phyloP scores from a whole-genome alignment of 2,888 invertebrate species.

The Agrilus biguttatus region DNA sequence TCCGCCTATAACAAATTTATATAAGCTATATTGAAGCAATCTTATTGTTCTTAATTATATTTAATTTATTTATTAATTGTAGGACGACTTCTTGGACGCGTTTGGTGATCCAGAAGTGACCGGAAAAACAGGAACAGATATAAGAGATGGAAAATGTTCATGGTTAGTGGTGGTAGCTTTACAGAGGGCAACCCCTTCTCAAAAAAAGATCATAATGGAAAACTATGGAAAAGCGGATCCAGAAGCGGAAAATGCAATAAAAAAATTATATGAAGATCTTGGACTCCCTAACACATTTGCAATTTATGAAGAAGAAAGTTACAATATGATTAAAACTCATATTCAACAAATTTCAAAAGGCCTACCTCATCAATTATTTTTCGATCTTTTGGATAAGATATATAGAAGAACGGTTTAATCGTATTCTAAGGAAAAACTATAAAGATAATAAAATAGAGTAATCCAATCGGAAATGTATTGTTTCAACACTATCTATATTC shows the following conservation, averaged over 20 bases:
- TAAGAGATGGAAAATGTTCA: slow-evolving; percentile 90
- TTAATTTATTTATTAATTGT: slow-evolving; percentile 8
- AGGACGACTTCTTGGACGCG: slow-evolving; percentile 83
- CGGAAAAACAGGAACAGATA: slow-evolving; percentile 85
- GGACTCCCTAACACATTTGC: slow-evolving; percentile 62
- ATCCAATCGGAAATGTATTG: too few species aligned
- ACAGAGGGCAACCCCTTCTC: slow-evolving; percentile 56
- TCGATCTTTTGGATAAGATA: slow-evolving; percentile 67
- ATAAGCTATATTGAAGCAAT: too few species aligned
- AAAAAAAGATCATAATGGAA: slow-evolving; percentile 57
- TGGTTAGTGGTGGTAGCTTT: slow-evolving; percentile 88
- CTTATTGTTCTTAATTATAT: not conserved
- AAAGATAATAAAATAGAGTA: too few species aligned
- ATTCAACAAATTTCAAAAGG: slow-evolving; percentile 74
- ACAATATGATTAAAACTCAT: slow-evolving; percentile 66
- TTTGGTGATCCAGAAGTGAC: slow-evolving; percentile 75
- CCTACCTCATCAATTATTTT: slow-evolving; percentile 67
- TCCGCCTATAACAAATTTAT: too few species aligned
- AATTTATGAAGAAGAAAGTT: slow-evolving; percentile 70
- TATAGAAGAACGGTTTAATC: slow-evolving; percentile 51
- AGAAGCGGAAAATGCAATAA: slow-evolving; percentile 52
- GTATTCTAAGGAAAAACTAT: too few species aligned
- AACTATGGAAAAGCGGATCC: slow-evolving; percentile 59
- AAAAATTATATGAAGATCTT: slow-evolving; percentile 62
- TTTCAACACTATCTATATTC: too few species aligned